Conservation (phyloP, 2,113 vertebrate species). For the Bubalus kerabau region DNA sequence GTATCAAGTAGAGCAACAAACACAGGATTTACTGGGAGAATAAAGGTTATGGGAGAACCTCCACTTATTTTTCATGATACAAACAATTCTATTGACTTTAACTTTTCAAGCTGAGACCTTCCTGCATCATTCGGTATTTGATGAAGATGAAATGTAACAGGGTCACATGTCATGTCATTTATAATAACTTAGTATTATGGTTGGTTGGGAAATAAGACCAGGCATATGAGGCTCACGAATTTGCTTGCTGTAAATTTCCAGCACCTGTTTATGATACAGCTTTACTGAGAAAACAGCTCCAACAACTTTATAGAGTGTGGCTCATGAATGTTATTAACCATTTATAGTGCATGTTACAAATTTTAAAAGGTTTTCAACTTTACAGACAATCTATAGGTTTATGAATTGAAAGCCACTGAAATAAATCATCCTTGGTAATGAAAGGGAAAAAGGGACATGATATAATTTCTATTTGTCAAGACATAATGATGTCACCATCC, state of each 20-base stretch:
- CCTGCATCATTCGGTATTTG: constrained; percentile 46
- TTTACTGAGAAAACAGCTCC: constrained; percentile 56
- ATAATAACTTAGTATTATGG: constrained; percentile 29
- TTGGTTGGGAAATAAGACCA: constrained; percentile 61
- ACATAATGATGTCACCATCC: constrained; percentile 83
- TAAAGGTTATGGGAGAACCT: constrained; percentile 26
- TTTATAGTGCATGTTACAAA: constrained; percentile 48
- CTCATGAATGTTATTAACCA: constrained; percentile 56
- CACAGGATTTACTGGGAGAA: constrained; percentile 43
- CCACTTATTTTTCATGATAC: constrained; percentile 52
- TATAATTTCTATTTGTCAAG: constrained; percentile 83
- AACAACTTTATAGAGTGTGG: constrained; percentile 34
- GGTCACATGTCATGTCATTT: constrained; percentile 58
- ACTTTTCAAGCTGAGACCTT: constrained; percentile 52
- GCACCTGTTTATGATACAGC: constrained; percentile 55
- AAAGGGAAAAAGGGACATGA: constrained; percentile 69
- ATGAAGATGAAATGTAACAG: constrained; percentile 62
- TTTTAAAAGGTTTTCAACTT: constrained; percentile 76
- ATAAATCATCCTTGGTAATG: constrained; percentile 81
- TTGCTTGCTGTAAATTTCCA: constrained; percentile 37
- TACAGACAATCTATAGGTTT: constrained; percentile 73
- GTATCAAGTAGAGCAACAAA: constrained; percentile 65
- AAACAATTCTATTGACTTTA: constrained; percentile 61
- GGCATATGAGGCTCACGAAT: constrained; percentile 45
- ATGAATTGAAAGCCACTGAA: constrained; percentile 76